A percentile compares a stretch with the other conserved stretches of the same genome.
Evolutionary conservation across 1,140 invertebrate species (phyloP).

Genomic region (Drosophila grimshawi): DNA sequence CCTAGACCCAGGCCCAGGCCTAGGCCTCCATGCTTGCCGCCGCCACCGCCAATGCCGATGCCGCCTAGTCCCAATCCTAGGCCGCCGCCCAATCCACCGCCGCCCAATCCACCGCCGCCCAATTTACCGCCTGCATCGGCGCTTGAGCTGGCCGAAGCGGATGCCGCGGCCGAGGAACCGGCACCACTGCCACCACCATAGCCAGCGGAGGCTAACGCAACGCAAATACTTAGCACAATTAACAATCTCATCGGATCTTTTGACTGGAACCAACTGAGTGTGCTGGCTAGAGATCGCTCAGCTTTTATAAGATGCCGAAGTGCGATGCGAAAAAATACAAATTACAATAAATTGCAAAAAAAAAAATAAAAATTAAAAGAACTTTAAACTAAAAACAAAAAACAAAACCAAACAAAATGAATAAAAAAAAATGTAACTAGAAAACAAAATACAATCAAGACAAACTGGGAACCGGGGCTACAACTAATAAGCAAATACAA

Average conservation of each 20-base stretch:
- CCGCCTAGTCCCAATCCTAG: not conserved
- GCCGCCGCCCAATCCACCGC: slow-evolving; percentile 31
- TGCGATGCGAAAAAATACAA: slow-evolving; percentile 8
- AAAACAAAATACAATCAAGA: slow-evolving; percentile 32
- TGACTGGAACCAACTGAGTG: slow-evolving; percentile 59
- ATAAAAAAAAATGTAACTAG: slow-evolving; percentile 20
- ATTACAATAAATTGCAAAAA: slow-evolving; percentile 27
- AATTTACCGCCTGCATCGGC: slow-evolving; percentile 34
- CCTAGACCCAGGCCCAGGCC: slow-evolving; percentile 15
- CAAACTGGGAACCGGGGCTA: slow-evolving; percentile 29
- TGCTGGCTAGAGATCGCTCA: slow-evolving; percentile 27
- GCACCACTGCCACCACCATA: slow-evolving; percentile 50
- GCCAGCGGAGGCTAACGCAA: slow-evolving; percentile 63
- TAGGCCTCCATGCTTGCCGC: slow-evolving; percentile 33
- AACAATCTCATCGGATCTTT: slow-evolving; percentile 75
- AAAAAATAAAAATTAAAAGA: slow-evolving; percentile 4
- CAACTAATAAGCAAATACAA: slow-evolving; percentile 43
- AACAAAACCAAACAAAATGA: slow-evolving; percentile 16
- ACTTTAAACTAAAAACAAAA: slow-evolving; percentile 24
- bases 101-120: slow-evolving; percentile 41
- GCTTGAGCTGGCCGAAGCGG: slow-evolving; percentile 47
- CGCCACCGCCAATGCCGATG: slow-evolving; percentile 14
- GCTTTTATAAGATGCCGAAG: slow-evolving; percentile 62
- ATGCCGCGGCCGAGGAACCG: slow-evolving; percentile 43
- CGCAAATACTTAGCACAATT: slow-evolving; percentile 68